These are phyloP conservation scores for Microplitis demolitor DNA, from an alignment of 1,140 invertebrate species.

Conservation along the genomic window DNA sequence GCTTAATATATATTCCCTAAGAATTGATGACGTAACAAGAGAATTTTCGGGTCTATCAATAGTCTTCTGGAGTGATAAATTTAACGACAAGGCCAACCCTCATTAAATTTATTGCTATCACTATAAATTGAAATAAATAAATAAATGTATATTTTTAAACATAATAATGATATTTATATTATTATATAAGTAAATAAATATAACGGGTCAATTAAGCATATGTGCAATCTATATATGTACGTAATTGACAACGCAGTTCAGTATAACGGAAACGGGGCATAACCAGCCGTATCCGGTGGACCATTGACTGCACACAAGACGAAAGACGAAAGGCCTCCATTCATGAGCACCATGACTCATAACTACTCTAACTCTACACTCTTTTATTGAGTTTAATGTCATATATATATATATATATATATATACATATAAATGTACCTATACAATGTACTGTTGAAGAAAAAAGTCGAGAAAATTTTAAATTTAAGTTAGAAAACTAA, in stretches of 20 bases:
- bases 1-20: too few relatives aligned
- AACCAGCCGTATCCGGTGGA: conserved; percentile 54
- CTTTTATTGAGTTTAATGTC: too few relatives aligned
- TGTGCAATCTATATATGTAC: neutral
- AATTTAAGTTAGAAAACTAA: too few relatives aligned
- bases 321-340: conserved; percentile 51
- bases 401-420: too few relatives aligned
- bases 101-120: too few relatives aligned
- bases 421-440: too few relatives aligned
- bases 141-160: neutral
- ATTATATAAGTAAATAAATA: neutral
- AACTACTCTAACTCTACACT: neutral
- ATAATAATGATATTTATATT: neutral
- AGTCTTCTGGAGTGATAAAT: too few relatives aligned
- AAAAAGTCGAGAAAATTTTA: too few relatives aligned
- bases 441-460: too few relatives aligned
- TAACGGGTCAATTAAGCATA: conserved; percentile 13
- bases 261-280: conserved; percentile 51
- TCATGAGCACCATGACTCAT: conserved; percentile 53
- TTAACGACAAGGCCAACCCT: too few relatives aligned
- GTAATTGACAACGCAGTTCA: conserved; percentile 35
- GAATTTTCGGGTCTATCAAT: too few relatives aligned
- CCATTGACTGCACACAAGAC: conserved; percentile 50
- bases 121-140: neutral
- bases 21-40: too few relatives aligned